Base-by-base conservation (phyloP, 2,888 invertebrate genomes). In the Clusia tigrina region DNA sequence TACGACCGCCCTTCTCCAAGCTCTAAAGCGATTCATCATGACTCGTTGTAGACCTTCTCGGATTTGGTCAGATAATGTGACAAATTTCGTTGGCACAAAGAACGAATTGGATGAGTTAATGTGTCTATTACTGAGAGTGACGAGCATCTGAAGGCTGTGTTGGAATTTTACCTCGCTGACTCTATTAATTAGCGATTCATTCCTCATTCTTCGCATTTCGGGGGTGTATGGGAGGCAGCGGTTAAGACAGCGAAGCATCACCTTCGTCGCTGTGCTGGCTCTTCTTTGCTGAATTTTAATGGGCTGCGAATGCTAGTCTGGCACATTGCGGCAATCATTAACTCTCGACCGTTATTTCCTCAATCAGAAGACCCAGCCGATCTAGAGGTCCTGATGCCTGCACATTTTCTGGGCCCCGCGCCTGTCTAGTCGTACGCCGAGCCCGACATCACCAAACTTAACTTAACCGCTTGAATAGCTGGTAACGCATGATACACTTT, bases 201-300 rank as follows among this genome's bases (percentile, higher is more conserved):
- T 20, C 62, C 62, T 54, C 20, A 59, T 2, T 65, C 62, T 2
- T 60, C 62, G 12, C 65, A 65, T 25, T 62, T 65, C 22, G 65
- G 62, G 20, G 64, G 56, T 12, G 57, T 65, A 20, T 65, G 62
- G 64, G 58, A 64, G 25, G 58, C 58, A 9, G 32, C 61, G 5
- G 55, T 62, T 6, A 64, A 62, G 18, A 37, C 55, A 15, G 64
- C 61, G 18, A 66, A 57, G 1, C 25, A n/a, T n/a, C n/a, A n/a
- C n/a, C n/a, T n/a, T n/a, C n/a, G n/a, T n/a, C n/a, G n/a, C n/a
- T n/a, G n/a, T n/a, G n/a, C n/a, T n/a, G n/a, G n/a, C n/a, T n/a
- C n/a, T n/a, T n/a, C n/a, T n/a, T n/a, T n/a, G n/a, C n/a, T n/a
- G n/a, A n/a, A n/a, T n/a, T n/a, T n/a, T n/a, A n/a, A n/a, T n/a